Conservation (phyloP, 2,888 invertebrate genomes). For the Leucophora obtusa region DNA sequence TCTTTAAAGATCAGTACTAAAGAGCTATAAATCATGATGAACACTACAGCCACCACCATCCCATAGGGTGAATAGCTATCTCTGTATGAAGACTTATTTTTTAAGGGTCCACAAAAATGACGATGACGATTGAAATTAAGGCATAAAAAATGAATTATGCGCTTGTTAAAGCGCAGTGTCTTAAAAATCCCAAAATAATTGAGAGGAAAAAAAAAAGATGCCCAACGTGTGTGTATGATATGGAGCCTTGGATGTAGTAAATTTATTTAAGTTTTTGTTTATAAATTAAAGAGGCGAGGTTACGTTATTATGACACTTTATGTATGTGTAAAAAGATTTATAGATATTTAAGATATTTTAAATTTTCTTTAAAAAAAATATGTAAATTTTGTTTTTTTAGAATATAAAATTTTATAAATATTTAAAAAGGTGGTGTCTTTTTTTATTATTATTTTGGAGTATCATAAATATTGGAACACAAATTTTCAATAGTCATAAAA, state of each 20-base stretch:
- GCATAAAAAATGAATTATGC: slow-evolving; percentile 71
- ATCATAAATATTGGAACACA: slow-evolving; percentile 29
- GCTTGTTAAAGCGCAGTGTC: slow-evolving; percentile 61
- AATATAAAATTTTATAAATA: slow-evolving; percentile 25
- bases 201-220: slow-evolving; percentile 55
- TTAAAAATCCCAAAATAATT: slow-evolving; percentile 52
- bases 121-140: slow-evolving; percentile 66
- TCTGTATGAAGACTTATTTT: slow-evolving; percentile 7
- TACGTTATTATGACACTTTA: slow-evolving; percentile 63
- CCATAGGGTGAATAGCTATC: background rate
- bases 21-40: slow-evolving; percentile 62
- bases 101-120: slow-evolving; percentile 41
- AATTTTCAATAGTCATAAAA: slow-evolving; percentile 48
- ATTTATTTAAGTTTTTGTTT: slow-evolving; percentile 46
- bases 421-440: slow-evolving; percentile 48
- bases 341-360: slow-evolving; percentile 59
- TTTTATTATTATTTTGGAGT: background rate
- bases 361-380: slow-evolving; percentile 20
- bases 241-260: slow-evolving; percentile 6
- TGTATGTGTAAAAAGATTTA: slow-evolving; percentile 63
- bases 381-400: background rate
- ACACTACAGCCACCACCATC: slow-evolving; percentile 26
- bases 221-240: background rate
- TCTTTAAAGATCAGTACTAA: slow-evolving; percentile 57
- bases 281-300: slow-evolving; percentile 62